Conservation (phyloP, 2,797 vertebrate genomes). For the Platyrinchus mystaceus region DNA sequence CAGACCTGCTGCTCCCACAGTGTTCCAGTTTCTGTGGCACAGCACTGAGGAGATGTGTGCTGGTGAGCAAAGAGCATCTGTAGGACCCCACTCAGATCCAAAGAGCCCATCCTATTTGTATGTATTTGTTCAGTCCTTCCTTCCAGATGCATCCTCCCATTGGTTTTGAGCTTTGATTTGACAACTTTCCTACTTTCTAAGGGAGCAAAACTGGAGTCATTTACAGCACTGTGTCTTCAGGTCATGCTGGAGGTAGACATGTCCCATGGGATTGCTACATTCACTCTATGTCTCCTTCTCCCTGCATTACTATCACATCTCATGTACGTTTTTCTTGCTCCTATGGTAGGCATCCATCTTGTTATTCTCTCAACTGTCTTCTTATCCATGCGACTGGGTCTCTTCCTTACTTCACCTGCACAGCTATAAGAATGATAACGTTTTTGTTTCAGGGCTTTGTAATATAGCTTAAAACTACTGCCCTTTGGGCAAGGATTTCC, state of each 20-base stretch:
- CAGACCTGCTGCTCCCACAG: background rate
- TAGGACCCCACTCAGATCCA: background rate
- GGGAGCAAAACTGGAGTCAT: background rate
- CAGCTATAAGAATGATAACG: background rate
- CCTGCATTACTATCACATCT: background rate
- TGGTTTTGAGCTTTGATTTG: background rate
- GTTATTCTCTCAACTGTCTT: background rate
- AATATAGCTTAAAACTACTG: background rate
- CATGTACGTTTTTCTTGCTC: background rate
- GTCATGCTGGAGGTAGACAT: background rate
- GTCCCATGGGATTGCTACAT: background rate
- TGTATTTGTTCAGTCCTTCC: background rate
- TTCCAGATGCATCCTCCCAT: accelerated
- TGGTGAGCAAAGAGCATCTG: background rate
- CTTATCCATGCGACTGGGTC: background rate
- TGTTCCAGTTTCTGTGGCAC: background rate
- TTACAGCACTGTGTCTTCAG: background rate
- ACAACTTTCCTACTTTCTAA: background rate
- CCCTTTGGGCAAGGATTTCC: background rate
- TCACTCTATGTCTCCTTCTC: background rate
- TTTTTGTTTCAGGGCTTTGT: background rate
- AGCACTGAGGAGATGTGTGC: background rate
- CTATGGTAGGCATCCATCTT: background rate
- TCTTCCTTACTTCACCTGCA: background rate
- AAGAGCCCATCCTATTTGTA: background rate